A percentile compares a stretch with the other conserved stretches of the same genome.
Conservation (phyloP, 1,140 invertebrate genomes). For the Apis dorsata region DNA sequence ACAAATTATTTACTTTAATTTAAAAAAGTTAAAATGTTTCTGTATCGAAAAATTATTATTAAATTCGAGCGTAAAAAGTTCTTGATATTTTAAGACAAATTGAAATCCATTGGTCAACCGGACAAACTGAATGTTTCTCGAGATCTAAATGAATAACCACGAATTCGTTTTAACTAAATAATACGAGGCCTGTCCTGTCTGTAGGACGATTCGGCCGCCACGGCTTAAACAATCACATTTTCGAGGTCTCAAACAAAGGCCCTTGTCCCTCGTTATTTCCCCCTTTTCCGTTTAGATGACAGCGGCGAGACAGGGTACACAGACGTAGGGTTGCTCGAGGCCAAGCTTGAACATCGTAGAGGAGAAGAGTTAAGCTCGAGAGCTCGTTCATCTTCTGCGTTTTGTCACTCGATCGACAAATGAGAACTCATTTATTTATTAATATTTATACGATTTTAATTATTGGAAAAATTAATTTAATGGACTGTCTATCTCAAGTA, state of each 20-base stretch:
- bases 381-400: not conserved
- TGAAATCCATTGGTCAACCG: not conserved
- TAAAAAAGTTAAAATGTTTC: too few species aligned
- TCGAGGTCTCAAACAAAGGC: conserved; percentile 47
- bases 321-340: conserved; percentile 13
- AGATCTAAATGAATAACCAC: conserved; percentile 35
- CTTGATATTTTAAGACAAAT: too few species aligned
- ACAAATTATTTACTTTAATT: too few species aligned
- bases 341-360: not conserved
- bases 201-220: not conserved
- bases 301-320: conserved; percentile 45
- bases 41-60: too few species aligned
- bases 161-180: conserved; percentile 34
- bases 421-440: not conserved
- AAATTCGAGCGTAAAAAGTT: too few species aligned
- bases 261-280: conserved; percentile 33
- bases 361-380: conserved; percentile 28
- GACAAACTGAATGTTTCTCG: not conserved
- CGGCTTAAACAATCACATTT: conserved; percentile 53
- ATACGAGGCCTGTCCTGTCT: not conserved
- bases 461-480: too few species aligned
- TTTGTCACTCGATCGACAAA: not conserved
- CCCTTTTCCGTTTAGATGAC: conserved; percentile 35
- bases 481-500: too few species aligned
- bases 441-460: not conserved